These are phyloP conservation scores for Phocides pigmalion DNA, from an alignment of 1,140 invertebrate genomes.

Conservation along the genomic window DNA sequence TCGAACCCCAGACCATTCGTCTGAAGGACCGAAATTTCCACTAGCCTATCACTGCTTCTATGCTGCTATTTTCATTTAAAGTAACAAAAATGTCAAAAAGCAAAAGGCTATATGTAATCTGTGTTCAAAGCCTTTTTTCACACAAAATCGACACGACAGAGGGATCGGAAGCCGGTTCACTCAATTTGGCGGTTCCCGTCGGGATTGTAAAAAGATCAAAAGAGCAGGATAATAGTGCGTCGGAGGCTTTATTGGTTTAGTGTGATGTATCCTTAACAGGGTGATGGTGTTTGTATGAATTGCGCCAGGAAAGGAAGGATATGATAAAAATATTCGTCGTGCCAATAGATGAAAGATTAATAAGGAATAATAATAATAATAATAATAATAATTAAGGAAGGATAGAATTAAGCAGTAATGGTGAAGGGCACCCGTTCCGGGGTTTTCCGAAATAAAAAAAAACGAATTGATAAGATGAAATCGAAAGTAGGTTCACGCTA, in stretches of 20 bases:
- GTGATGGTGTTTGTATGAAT: constrained; percentile 21
- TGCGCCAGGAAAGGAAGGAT: not conserved
- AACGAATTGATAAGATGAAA: too few species aligned
- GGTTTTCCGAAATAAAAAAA: too few species aligned
- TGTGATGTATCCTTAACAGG: constrained; percentile 46
- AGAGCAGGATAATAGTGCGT: constrained; percentile 48
- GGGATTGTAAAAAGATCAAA: constrained; percentile 62
- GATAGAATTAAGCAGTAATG: too few species aligned
- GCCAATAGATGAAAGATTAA: too few species aligned
- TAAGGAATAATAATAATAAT: too few species aligned
- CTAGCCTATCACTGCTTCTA: too few species aligned
- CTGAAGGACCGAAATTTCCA: too few species aligned
- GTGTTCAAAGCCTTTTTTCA: constrained; percentile 20
- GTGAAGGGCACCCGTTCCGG: too few species aligned
- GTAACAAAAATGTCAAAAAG: not conserved
- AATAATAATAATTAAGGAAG: too few species aligned
- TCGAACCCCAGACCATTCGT: too few species aligned
- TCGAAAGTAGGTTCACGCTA: too few species aligned
- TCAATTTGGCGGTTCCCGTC: constrained; percentile 39
- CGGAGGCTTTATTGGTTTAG: constrained; percentile 59
- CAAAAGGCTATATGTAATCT: not conserved
- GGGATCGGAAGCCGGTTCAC: constrained; percentile 29
- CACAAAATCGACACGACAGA: constrained; percentile 23
- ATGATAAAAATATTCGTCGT: not conserved
- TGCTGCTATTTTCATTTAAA: too few species aligned